Evolutionary conservation across 2,888 invertebrate genomes (phyloP), one percentile per base, ranked within the genome.

Genomic region (Monochamus alternatus): DNA sequence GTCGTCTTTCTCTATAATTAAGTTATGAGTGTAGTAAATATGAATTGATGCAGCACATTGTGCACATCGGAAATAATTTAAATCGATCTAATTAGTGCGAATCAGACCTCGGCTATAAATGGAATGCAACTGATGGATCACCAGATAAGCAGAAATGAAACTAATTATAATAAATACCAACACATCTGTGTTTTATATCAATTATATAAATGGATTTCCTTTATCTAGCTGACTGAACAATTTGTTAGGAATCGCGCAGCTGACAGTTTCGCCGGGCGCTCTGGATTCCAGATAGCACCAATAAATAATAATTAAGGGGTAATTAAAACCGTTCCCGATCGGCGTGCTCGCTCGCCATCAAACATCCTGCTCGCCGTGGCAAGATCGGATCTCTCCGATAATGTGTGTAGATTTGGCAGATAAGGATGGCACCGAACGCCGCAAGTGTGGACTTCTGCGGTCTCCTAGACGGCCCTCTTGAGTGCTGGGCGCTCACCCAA

Each of bases 151-250:
- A 32, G 55, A 66, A 75, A 75, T 66, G 58, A 66, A 72, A 72
- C 76, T 75, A 79, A 79, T 79, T 79, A 77, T 74, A 75, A 77
- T 76, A 77, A 76, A 77, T 77, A 75, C 79, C 75, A 67, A 77
- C 77, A 79, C 77, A 72, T 75, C 66, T 76, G 76, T 80, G 78
- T 79, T 78, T 78, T 78, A 78, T 81, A 81, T 81, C 81, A 78
- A 78, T 80, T 78, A 78, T 76, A 81, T 81, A 75, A 81, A 81
- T 81, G 78, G 76, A 79, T 80, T 80, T 81, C 78, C 81, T 80
- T 75, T 73, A 75, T 70, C 69, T 75, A 77, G 69, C 67, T 76
- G 81, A 81, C 80, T 79, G 71, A 74, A 70, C 81, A 79, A 81
- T 81, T 81, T 81, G 80, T 81, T 80, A 78, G 66, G 76, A 78